Percentiles rank a stretch among this genome's conserved stretches.
Conservation (phyloP, 1,140 invertebrate genomes). For the Macrobrachium nipponense region DNA sequence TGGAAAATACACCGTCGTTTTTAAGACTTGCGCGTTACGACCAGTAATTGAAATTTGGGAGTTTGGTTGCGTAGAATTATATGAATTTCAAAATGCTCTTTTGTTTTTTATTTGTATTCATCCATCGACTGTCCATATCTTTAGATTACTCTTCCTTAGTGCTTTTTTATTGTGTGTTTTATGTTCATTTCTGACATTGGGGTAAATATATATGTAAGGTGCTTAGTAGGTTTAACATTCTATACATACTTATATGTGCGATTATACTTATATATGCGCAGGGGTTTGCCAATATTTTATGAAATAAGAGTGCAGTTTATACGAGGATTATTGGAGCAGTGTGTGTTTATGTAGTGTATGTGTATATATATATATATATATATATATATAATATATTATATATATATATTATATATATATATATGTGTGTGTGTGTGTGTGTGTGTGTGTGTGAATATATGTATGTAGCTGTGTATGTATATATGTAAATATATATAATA, state of each 20-base stretch:
- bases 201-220: neutral
- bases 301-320: neutral
- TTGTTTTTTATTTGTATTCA: no score
- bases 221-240: neutral
- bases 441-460: neutral
- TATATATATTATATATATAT: conserved; percentile 23
- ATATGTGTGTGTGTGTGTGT: conserved; percentile 28
- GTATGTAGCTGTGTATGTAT: neutral
- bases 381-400: conserved; percentile 18
- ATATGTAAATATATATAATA: no score
- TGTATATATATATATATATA: conserved; percentile 11
- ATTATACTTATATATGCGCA: neutral
- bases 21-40: no score
- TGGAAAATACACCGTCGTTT: no score
- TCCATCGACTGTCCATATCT: no score
- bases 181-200: neutral
- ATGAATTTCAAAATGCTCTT: no score
- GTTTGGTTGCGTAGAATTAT: no score
- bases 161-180: no score
- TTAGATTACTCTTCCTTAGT: no score
- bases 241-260: neutral
- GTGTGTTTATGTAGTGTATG: neutral
- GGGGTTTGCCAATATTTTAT: neutral
- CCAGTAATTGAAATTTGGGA: no score
- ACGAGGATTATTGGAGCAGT: neutral